phyloP scores from a whole-genome alignment of 1,140 invertebrate species.

The Aphaenogaster rudis region DNA sequence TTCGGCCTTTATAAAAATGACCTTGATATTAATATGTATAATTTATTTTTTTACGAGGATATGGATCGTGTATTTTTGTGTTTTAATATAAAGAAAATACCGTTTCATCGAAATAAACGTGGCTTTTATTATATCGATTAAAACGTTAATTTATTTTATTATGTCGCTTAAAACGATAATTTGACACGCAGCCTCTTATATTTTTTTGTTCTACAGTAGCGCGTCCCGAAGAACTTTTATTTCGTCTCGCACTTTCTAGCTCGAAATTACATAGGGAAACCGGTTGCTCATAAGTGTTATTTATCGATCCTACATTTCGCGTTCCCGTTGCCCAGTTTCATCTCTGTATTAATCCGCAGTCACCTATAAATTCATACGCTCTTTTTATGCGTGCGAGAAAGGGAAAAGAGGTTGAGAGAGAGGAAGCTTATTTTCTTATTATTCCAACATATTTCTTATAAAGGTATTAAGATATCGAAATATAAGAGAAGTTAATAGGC shows the following conservation, averaged over 20 bases:
- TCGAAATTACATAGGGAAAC: constrained; percentile 54
- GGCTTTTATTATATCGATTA: not conserved
- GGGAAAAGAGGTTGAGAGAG: not conserved
- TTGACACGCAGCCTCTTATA: not conserved
- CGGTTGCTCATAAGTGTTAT: constrained; percentile 40
- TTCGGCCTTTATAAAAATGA: not conserved
- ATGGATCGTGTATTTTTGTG: not conserved
- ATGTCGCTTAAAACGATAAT: constrained; percentile 1
- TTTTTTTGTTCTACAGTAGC: not conserved
- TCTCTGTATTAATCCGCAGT: constrained; percentile 18
- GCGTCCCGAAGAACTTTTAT: constrained; percentile 24
- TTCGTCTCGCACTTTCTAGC: constrained; percentile 47
- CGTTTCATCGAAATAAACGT: not conserved
- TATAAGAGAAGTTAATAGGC: not conserved
- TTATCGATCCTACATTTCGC: constrained; percentile 55
- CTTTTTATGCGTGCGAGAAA: not conserved
- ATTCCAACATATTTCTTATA: not conserved
- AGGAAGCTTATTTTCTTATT: not conserved
- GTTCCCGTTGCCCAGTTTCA: constrained; percentile 61
- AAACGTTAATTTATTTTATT: constrained; percentile 33
- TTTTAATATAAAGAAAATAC: not conserved
- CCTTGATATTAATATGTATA: not conserved
- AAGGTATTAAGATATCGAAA: not conserved
- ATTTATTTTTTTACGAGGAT: not conserved
- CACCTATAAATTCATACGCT: constrained; percentile 8